phyloP scores from a whole-genome alignment of 1,140 invertebrate genomes.

The Drosophila pseudoobscura region DNA sequence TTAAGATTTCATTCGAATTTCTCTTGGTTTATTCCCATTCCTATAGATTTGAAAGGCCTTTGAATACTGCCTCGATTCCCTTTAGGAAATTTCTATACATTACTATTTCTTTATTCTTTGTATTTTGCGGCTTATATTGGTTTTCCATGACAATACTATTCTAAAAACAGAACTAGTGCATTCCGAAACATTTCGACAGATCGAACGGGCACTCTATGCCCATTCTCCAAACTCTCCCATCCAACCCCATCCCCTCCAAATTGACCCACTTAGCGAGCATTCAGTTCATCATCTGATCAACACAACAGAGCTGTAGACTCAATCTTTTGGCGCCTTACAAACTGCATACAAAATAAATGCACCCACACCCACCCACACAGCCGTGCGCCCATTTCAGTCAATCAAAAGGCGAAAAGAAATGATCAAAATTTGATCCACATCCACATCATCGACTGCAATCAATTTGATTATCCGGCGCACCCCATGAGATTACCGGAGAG shows the following conservation, averaged over 20 bases:
- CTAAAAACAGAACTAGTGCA: too few species aligned
- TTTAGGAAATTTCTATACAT: too few species aligned
- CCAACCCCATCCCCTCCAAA: slow-evolving; percentile 1
- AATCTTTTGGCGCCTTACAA: slow-evolving; percentile 70
- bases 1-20: too few species aligned
- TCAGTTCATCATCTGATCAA: slow-evolving; percentile 45
- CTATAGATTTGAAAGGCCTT: too few species aligned
- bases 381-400: slow-evolving; percentile 33
- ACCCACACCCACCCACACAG: slow-evolving; percentile 3
- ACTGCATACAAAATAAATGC: slow-evolving; percentile 53
- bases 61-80: too few species aligned
- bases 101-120: too few species aligned
- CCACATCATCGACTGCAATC: slow-evolving; percentile 36
- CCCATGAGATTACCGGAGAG: neutral
- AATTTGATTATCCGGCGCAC: slow-evolving; percentile 37
- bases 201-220: too few species aligned
- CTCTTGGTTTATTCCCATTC: too few species aligned
- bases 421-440: slow-evolving; percentile 56
- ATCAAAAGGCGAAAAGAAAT: slow-evolving; percentile 46
- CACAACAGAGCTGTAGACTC: slow-evolving; percentile 33
- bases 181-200: too few species aligned
- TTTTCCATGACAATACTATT: too few species aligned
- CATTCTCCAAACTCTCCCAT: neutral
- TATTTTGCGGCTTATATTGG: too few species aligned
- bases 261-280: slow-evolving; percentile 50